Percentiles rank a stretch among this genome's conserved stretches.
Evolutionary conservation across 1,140 invertebrate genomes (phyloP).

Genomic region (Bombus superbus): DNA sequence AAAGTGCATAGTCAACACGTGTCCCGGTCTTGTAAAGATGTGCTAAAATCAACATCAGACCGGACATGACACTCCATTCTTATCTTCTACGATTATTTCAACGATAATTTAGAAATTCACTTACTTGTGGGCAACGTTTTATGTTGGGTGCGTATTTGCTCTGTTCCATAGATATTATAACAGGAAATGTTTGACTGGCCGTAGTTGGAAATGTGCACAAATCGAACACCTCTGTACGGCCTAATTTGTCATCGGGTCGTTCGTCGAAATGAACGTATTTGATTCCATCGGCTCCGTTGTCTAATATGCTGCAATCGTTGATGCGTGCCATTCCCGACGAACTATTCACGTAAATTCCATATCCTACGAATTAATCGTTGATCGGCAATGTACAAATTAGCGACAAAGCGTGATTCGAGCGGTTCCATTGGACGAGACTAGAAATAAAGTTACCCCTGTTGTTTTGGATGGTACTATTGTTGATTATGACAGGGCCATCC

Average conservation of each 20-base stretch:
- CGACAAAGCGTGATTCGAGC: not conserved
- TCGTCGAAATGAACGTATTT: slow-evolving; percentile 92
- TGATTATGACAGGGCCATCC: slow-evolving; percentile 90
- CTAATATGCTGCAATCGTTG: slow-evolving; percentile 87
- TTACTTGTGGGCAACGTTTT: slow-evolving; percentile 88
- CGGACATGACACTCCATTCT: not conserved
- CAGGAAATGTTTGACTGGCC: slow-evolving; percentile 91
- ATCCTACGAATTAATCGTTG: slow-evolving; percentile 83
- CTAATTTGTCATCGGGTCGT: slow-evolving; percentile 87
- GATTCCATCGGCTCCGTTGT: slow-evolving; percentile 94
- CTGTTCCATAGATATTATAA: slow-evolving; percentile 90
- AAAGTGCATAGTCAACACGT: slow-evolving; percentile 93
- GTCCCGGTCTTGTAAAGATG: slow-evolving; percentile 89
- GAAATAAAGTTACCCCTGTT: slow-evolving; percentile 87
- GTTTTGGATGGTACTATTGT: slow-evolving; percentile 90
- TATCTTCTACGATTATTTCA: not conserved
- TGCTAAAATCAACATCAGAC: slow-evolving; percentile 76
- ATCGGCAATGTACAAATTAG: not conserved
- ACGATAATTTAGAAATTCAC: not conserved
- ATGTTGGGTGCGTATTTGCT: slow-evolving; percentile 86
- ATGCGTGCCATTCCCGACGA: slow-evolving; percentile 90
- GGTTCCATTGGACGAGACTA: not conserved
- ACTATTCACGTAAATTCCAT: slow-evolving; percentile 95
- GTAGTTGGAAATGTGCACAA: slow-evolving; percentile 92
- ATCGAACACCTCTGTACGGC: slow-evolving; percentile 89